Conservation (phyloP, 2,888 invertebrate species). For the Exephanes ischioxanthus region DNA sequence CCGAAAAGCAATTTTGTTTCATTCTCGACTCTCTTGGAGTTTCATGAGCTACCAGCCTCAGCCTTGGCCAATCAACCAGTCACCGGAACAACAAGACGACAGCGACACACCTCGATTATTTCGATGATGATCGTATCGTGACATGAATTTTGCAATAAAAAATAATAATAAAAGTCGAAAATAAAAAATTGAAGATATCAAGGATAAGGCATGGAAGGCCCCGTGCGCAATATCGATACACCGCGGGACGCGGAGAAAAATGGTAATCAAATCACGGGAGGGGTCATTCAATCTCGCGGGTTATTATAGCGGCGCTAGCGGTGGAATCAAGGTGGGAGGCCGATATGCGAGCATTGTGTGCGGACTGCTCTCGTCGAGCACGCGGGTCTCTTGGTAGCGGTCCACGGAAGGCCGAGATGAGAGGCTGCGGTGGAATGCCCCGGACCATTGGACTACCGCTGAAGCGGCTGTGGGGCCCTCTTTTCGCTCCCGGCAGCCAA, state of each 20-base stretch:
- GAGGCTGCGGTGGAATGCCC: conserved; percentile 29
- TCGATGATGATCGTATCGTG: too few relatives aligned
- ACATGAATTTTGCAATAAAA: too few relatives aligned
- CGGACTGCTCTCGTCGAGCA: conserved; percentile 31
- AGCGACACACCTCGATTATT: too few relatives aligned
- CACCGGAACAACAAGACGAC: too few relatives aligned
- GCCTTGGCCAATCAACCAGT: too few relatives aligned
- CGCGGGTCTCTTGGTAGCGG: conserved; percentile 43
- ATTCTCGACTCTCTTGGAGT: too few relatives aligned
- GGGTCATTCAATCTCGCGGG: conserved; percentile 68
- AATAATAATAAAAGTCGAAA: too few relatives aligned
- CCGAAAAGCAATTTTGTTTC: too few relatives aligned
- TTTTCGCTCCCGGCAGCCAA: conserved; percentile 40
- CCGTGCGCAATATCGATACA: neutral
- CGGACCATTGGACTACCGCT: conserved; percentile 53
- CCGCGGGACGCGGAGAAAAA: conserved; percentile 35
- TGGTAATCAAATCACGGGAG: conserved; percentile 69
- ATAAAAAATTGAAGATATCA: too few relatives aligned
- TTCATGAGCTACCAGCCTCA: too few relatives aligned
- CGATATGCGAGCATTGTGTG: conserved; percentile 58
- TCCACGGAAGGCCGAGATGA: conserved; percentile 7
- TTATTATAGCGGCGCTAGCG: conserved; percentile 51
- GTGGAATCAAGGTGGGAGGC: conserved; percentile 75
- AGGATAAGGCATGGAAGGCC: too few relatives aligned
- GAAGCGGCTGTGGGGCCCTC: conserved; percentile 7